Evolutionary conservation across 2,113 vertebrate species (phyloP).

Genomic region (Anser cygnoides): DNA sequence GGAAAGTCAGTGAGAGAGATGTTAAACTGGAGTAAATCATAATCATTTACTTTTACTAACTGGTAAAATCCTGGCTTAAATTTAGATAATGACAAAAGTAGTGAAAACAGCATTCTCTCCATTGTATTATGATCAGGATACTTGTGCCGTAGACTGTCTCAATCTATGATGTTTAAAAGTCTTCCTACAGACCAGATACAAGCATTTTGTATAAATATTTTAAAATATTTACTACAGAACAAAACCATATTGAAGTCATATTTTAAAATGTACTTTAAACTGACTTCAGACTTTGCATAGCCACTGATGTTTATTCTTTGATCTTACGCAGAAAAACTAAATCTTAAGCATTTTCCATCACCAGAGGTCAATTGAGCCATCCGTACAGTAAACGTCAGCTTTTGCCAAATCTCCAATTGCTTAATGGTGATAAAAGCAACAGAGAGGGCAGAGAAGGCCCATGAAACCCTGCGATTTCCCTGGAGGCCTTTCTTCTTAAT

Average conservation of each 20-base stretch:
- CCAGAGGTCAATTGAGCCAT: not conserved
- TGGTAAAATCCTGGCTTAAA: not conserved
- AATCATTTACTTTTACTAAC: not conserved
- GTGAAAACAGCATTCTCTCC: not conserved
- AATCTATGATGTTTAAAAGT: not conserved
- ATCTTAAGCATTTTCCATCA: not conserved
- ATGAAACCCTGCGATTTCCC: not conserved
- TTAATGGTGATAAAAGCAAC: constrained; percentile 6
- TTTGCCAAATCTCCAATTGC: not conserved
- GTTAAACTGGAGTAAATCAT: not conserved
- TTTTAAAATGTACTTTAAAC: constrained; percentile 30
- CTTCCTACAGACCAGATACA: constrained; percentile 11
- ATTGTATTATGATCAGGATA: not conserved
- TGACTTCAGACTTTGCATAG: not conserved
- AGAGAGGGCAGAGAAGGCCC: not conserved
- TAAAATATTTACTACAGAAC: constrained; percentile 33
- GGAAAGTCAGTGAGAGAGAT: not conserved
- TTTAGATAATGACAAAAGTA: not conserved
- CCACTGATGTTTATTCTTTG: constrained; percentile 5
- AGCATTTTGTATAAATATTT: constrained; percentile 43
- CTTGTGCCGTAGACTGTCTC: not conserved
- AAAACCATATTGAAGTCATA: constrained; percentile 27
- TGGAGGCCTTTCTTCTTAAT: not conserved
- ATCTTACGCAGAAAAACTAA: constrained; percentile 7
- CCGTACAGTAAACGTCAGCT: not conserved